Evolutionary conservation across 2,888 invertebrate species (phyloP).

Genomic region (Drosophila dives): DNA sequence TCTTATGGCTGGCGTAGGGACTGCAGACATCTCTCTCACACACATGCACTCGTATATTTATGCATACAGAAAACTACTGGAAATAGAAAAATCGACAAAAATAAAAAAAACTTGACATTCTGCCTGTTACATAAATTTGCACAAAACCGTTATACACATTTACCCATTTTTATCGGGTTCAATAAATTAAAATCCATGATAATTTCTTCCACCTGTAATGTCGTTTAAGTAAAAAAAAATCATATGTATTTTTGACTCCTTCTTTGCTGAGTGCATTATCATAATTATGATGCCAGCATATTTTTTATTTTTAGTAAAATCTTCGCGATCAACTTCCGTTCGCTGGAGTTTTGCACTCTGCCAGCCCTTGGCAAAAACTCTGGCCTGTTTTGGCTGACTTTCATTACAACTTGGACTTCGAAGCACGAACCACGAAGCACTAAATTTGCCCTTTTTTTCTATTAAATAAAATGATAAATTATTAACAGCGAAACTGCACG

Average conservation of each 20-base stretch:
- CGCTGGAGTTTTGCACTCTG: not conserved
- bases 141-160: too few species aligned
- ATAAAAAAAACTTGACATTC: not conserved
- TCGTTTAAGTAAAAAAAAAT: not conserved
- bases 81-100: not conserved
- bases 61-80: too few species aligned
- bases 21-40: too few species aligned
- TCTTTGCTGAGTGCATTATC: not conserved
- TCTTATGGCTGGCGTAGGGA: too few species aligned
- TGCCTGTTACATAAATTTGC: too few species aligned
- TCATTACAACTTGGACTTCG: not conserved
- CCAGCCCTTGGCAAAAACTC: constrained; percentile 12
- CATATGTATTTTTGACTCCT: not conserved
- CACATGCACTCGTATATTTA: too few species aligned
- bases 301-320: constrained; percentile 39
- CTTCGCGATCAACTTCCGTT: constrained; percentile 40
- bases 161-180: too few species aligned
- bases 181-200: not conserved
- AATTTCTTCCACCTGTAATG: not conserved
- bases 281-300: constrained; percentile 3
- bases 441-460: not conserved
- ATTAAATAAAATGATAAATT: constrained; percentile 10
- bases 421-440: not conserved
- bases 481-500: constrained; percentile 4
- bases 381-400: not conserved